Conservation (phyloP, 2,888 invertebrate genomes). For the Odontothrips loti region DNA sequence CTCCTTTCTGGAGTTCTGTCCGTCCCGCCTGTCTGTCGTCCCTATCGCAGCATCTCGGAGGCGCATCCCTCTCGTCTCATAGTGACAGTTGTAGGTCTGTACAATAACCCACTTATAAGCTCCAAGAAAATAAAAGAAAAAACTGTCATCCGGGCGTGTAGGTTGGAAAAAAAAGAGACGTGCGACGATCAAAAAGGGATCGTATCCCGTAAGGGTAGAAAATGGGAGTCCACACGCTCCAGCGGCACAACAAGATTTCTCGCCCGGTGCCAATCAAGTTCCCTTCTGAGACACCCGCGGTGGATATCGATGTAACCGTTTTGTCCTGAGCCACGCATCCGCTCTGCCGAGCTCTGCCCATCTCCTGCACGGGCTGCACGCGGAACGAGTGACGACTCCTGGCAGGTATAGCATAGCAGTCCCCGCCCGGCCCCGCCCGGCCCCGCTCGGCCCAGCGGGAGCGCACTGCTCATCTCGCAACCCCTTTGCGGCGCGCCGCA, state of each 20-base stretch:
- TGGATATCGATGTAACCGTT: conserved; percentile 1
- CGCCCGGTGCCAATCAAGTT: conserved; percentile 1
- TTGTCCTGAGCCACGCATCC: background rate
- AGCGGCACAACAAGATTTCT: background rate
- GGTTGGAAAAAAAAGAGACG: background rate
- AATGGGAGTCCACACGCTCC: no score
- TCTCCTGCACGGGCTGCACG: no score
- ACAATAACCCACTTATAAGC: conserved; percentile 26
- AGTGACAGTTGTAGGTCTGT: conserved; percentile 23
- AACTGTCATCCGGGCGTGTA: background rate
- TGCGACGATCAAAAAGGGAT: background rate
- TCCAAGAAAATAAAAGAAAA: conserved; percentile 6
- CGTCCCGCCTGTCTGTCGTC: background rate
- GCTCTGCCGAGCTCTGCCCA: no score
- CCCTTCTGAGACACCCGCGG: background rate
- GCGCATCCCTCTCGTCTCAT: background rate
- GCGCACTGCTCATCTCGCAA: no score
- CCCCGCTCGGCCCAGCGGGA: no score
- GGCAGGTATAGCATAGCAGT: no score
- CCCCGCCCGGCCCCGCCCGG: no score
- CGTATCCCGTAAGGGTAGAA: no score
- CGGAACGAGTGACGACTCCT: no score
- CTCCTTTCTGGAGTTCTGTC: background rate
- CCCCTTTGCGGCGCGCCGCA: no score
- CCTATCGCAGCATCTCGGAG: background rate